Evolutionary conservation across 2,113 vertebrate species (phyloP).

Genomic region (Dolichallabes microphthalmus): DNA sequence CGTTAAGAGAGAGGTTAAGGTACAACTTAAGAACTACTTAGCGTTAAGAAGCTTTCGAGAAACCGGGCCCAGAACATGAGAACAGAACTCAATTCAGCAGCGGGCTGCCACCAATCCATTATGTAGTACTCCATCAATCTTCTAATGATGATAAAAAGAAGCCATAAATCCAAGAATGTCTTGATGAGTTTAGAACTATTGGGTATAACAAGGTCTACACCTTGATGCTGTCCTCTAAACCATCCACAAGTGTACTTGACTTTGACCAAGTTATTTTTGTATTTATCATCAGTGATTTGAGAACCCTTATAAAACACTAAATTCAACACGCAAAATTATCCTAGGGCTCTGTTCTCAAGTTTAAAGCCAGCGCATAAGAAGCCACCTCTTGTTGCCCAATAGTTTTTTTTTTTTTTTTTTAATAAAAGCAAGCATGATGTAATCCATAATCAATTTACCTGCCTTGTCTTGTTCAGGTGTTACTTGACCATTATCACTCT

Average conservation of each 20-base stretch:
- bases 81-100: background rate
- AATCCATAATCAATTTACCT: background rate
- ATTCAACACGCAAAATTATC: background rate
- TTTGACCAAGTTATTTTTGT: background rate
- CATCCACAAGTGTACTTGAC: background rate
- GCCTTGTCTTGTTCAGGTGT: background rate
- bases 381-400: background rate
- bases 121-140: background rate
- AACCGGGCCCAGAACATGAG: too few relatives aligned
- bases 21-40: too few relatives aligned
- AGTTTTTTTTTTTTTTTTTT: background rate
- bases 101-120: background rate
- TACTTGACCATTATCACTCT: background rate
- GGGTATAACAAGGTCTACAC: background rate
- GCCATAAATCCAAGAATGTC: background rate
- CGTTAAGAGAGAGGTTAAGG: too few relatives aligned
- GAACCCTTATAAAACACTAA: background rate
- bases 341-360: background rate
- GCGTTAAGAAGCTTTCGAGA: too few relatives aligned
- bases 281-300: background rate
- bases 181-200: background rate
- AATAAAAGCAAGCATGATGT: background rate
- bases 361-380: background rate
- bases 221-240: background rate
- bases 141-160: background rate